These are phyloP conservation scores for Drosophila paranaensis DNA, from an alignment of 2,888 invertebrate species.

Conservation along the genomic window DNA sequence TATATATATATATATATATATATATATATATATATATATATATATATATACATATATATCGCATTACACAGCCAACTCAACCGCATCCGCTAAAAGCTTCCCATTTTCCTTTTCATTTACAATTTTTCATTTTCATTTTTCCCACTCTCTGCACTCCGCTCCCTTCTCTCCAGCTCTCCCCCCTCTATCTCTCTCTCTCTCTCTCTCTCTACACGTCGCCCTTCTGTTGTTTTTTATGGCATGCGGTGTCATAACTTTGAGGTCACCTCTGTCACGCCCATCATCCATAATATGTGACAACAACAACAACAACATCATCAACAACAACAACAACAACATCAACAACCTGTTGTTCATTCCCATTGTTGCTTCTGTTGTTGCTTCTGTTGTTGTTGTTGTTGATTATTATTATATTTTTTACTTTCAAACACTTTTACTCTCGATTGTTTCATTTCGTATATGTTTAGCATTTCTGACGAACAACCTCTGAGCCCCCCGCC, in stretches of 20 bases:
- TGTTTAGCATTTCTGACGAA: conserved; percentile 43
- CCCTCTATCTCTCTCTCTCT: neutral
- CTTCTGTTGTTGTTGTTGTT: neutral
- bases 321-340: conserved; percentile 28
- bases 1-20: too few relatives aligned
- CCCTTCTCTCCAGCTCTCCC: neutral
- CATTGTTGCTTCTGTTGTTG: conserved; percentile 18
- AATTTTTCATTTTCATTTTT: conserved; percentile 28
- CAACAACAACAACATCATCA: conserved; percentile 31
- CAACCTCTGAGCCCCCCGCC: neutral
- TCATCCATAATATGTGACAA: conserved; percentile 38
- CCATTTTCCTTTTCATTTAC: conserved; percentile 52
- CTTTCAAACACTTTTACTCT: conserved; percentile 71
- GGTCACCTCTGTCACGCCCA: conserved; percentile 44
- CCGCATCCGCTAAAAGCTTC: conserved; percentile 50
- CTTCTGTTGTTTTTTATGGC: conserved; percentile 13
- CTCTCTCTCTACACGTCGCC: neutral
- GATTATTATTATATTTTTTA: conserved; percentile 19
- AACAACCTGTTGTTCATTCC: conserved; percentile 24
- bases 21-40: neutral
- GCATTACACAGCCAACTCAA: conserved; percentile 50
- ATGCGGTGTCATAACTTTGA: conserved; percentile 56
- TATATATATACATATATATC: conserved; percentile 6
- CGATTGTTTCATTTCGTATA: conserved; percentile 57
- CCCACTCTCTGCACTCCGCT: neutral